phyloP scores from a whole-genome alignment of 2,797 vertebrate species.

The Rhabdomys pumilio region DNA sequence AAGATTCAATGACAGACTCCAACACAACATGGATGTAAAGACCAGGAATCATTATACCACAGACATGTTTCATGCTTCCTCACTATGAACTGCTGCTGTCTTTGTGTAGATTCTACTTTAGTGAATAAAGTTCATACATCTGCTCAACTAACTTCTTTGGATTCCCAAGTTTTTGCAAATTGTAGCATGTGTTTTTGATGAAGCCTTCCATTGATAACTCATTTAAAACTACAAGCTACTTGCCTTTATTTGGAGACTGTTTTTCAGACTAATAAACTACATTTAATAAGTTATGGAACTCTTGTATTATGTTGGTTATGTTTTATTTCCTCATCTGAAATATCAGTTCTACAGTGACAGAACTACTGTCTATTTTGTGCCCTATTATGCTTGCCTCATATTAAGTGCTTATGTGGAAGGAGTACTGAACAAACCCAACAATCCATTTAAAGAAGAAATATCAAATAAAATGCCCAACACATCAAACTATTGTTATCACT shows the following conservation, averaged over 20 bases:
- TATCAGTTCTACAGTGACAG: neutral
- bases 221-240: neutral
- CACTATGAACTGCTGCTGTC: neutral
- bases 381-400: neutral
- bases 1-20: neutral
- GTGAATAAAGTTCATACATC: neutral
- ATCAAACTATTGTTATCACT: neutral
- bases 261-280: neutral
- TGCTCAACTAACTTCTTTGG: neutral
- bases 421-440: neutral
- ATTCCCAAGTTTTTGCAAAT: neutral
- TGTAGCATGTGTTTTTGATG: neutral
- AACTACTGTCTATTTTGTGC: neutral
- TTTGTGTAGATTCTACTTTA: neutral
- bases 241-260: neutral
- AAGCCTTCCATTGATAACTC: neutral
- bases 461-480: neutral
- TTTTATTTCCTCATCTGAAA: neutral
- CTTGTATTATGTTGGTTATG: neutral
- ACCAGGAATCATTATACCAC: neutral
- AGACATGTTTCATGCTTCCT: too few species aligned
- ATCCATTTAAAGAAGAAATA: neutral
- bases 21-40: neutral
- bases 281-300: slow-evolving; percentile 11
- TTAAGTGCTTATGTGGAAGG: neutral